phyloP scores from a whole-genome alignment of 2,797 vertebrate species.

The Dipus sagitta region DNA sequence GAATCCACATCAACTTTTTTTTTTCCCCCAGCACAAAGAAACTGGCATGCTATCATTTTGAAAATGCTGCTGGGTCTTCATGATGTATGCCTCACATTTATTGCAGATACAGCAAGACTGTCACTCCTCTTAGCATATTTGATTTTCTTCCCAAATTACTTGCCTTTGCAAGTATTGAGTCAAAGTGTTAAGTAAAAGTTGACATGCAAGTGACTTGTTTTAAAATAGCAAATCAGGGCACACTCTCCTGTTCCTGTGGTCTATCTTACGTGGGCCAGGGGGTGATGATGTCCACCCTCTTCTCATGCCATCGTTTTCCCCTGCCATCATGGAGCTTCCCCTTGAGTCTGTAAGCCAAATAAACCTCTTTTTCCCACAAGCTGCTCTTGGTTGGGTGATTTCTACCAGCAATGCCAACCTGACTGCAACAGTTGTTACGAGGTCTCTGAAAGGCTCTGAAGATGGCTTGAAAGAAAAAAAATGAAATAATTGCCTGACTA shows the following conservation, averaged over 20 bases:
- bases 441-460: slow-evolving; percentile 91
- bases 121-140: background rate
- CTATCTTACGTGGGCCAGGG: too few species aligned
- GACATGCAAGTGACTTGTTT: slow-evolving; percentile 50
- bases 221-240: slow-evolving; percentile 21
- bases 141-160: slow-evolving; percentile 55
- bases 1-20: background rate
- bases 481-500: slow-evolving; percentile 93
- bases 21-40: background rate
- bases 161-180: slow-evolving; percentile 63
- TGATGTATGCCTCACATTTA: background rate
- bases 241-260: too few species aligned
- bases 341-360: too few species aligned
- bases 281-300: too few species aligned
- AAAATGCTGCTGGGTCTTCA: background rate
- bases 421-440: too few species aligned
- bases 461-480: slow-evolving; percentile 94
- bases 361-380: too few species aligned
- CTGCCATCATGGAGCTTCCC: too few species aligned
- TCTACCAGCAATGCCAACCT: too few species aligned
- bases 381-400: too few species aligned
- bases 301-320: too few species aligned
- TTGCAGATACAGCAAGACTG: slow-evolving; percentile 1
- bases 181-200: slow-evolving; percentile 52
- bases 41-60: background rate